These are phyloP conservation scores for Oenanthe oenanthe DNA, from an alignment of 2,113 vertebrate genomes.

Conservation along the genomic window DNA sequence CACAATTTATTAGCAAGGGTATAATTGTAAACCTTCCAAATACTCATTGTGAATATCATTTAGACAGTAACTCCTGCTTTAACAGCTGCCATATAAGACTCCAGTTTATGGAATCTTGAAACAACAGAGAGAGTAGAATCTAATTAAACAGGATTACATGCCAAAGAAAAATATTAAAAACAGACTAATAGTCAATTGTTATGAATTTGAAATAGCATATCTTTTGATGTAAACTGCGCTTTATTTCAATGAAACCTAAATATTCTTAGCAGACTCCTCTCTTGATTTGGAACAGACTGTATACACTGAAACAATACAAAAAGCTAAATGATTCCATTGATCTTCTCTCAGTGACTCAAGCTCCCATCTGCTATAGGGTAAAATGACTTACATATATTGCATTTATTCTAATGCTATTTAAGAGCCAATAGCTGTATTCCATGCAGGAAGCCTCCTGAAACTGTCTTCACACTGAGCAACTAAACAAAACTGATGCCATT, in stretches of 20 bases:
- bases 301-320: constrained; percentile 56
- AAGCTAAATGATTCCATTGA: constrained; percentile 63
- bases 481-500: not conserved
- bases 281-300: constrained; percentile 59
- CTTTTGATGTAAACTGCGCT: constrained; percentile 61
- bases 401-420: not conserved
- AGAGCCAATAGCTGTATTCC: not conserved
- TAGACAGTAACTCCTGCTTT: constrained; percentile 82
- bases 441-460: not conserved
- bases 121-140: constrained; percentile 83
- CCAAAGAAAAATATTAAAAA: constrained; percentile 87
- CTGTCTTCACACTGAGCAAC: not conserved
- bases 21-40: constrained; percentile 87
- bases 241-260: constrained; percentile 62
- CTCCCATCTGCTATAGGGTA: constrained; percentile 54
- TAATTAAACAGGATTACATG: constrained; percentile 87
- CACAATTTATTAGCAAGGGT: constrained; percentile 87
- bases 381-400: constrained; percentile 23
- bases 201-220: constrained; percentile 69
- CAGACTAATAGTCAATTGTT: constrained; percentile 81
- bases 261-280: constrained; percentile 50
- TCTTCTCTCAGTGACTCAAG: constrained; percentile 64
- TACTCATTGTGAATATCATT: constrained; percentile 85
- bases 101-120: constrained; percentile 85
- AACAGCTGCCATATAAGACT: constrained; percentile 84